phyloP scores from a whole-genome alignment of 2,888 invertebrate species.

The Rhaphigaster nebulosa region DNA sequence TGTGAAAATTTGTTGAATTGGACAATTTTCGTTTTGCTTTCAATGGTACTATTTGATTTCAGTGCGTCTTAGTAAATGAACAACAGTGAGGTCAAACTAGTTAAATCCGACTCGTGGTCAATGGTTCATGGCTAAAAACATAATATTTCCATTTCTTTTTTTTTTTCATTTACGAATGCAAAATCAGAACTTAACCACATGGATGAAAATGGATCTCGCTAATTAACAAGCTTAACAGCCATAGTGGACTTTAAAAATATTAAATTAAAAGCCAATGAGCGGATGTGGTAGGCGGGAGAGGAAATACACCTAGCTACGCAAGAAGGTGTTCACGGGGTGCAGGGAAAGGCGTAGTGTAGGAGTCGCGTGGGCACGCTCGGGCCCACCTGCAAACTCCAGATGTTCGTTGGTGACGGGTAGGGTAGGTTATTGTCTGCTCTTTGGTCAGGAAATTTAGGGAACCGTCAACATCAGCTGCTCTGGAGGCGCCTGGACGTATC shows the following conservation, averaged over 20 bases:
- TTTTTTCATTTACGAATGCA: neutral
- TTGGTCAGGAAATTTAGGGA: no score
- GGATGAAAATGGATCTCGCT: neutral
- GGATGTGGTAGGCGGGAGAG: slow-evolving; percentile 28
- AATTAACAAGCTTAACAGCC: neutral
- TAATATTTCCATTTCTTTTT: neutral
- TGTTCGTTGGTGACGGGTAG: neutral
- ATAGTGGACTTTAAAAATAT: neutral
- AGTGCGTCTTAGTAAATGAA: no score
- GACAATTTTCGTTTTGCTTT: no score
- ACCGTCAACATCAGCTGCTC: neutral
- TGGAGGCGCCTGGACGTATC: neutral
- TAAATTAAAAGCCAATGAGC: neutral
- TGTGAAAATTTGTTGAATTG: no score
- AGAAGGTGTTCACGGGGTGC: neutral
- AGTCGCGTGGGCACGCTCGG: neutral
- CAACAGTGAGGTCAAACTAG: no score
- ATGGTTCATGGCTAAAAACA: no score
- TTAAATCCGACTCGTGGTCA: no score
- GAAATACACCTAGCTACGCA: slow-evolving; percentile 21
- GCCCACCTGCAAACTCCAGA: slow-evolving; percentile 33
- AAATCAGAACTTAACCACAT: no score
- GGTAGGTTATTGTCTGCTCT: slow-evolving; percentile 19
- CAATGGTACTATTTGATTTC: no score
- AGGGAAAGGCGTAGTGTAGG: neutral